Percentiles rank a stretch among this genome's conserved stretches.
Conservation (phyloP, 1,140 invertebrate species). For the Mycetomoellerius zeteki region DNA sequence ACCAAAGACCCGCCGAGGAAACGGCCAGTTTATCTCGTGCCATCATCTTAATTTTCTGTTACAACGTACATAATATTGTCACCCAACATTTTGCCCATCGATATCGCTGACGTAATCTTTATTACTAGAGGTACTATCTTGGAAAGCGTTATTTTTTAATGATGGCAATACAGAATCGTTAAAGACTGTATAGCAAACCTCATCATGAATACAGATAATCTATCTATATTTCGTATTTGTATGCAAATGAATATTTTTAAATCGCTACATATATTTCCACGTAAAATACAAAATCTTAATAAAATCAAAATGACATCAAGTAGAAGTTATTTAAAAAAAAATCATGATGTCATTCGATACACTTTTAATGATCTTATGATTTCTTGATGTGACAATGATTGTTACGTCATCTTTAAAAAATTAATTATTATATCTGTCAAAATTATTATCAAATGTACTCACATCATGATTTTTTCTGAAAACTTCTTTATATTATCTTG, state of each 20-base stretch:
- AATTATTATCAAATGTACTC: no score
- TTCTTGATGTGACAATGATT: no score
- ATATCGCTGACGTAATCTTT: conserved; percentile 55
- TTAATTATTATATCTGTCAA: no score
- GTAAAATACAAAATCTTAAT: no score
- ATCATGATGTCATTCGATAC: no score
- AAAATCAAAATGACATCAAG: no score
- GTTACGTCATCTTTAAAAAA: no score
- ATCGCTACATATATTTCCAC: not conserved
- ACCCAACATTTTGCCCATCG: conserved; percentile 1
- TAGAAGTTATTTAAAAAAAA: no score
- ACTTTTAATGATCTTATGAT: no score
- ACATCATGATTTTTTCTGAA: no score
- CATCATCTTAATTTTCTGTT: conserved; percentile 68
- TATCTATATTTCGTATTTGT: not conserved
- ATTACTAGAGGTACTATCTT: conserved; percentile 39
- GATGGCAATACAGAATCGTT: conserved; percentile 40
- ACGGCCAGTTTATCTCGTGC: conserved; percentile 55
- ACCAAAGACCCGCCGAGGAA: conserved; percentile 38
- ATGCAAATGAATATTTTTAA: conserved; percentile 39
- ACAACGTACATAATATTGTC: conserved; percentile 62
- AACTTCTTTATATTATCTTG: no score
- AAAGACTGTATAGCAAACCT: not conserved
- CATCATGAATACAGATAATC: conserved; percentile 17
- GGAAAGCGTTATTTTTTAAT: conserved; percentile 50